A percentile compares a stretch with the other conserved stretches of the same genome.
Conservation (phyloP, 2,888 invertebrate species). For the Cosmorhoe ocellata region DNA sequence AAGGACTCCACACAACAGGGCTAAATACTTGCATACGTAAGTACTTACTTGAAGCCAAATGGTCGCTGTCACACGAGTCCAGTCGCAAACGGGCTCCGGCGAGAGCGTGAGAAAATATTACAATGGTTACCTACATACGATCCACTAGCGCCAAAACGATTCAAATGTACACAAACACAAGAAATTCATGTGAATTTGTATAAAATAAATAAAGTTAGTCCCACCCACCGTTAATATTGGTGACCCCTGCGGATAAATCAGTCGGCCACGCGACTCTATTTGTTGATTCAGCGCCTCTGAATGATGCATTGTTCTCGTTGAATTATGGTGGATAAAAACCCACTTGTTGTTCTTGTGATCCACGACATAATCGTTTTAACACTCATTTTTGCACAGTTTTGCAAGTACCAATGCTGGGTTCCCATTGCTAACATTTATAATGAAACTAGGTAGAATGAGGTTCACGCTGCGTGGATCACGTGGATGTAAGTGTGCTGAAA, state of each 20-base stretch:
- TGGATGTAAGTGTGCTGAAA: slow-evolving; percentile 28
- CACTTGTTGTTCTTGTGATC: slow-evolving; percentile 39
- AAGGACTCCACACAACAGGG: slow-evolving; percentile 19
- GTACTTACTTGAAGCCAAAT: slow-evolving; percentile 33
- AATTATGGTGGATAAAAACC: slow-evolving; percentile 44
- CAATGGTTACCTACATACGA: slow-evolving; percentile 31
- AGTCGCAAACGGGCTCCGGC: slow-evolving; percentile 37
- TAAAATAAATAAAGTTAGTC: slow-evolving; percentile 30
- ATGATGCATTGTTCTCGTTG: slow-evolving; percentile 56
- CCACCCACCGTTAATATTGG: slow-evolving; percentile 32
- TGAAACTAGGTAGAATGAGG: too few relatives aligned
- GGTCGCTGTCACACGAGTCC: slow-evolving; percentile 31
- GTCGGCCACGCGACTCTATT: slow-evolving; percentile 47
- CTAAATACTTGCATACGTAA: slow-evolving; percentile 31
- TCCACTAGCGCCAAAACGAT: slow-evolving; percentile 28
- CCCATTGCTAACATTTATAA: too few relatives aligned
- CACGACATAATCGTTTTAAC: slow-evolving; percentile 25
- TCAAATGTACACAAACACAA: slow-evolving; percentile 13
- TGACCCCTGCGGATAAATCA: slow-evolving; percentile 44
- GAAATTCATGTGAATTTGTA: slow-evolving; percentile 14
- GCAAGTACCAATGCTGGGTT: too few relatives aligned
- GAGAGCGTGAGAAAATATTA: slow-evolving; percentile 52
- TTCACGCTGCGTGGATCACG: too few relatives aligned
- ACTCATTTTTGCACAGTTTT: neutral
- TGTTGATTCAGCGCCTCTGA: slow-evolving; percentile 48